phyloP scores from a whole-genome alignment of 2,113 vertebrate species.

The Calyptomena viridis region DNA sequence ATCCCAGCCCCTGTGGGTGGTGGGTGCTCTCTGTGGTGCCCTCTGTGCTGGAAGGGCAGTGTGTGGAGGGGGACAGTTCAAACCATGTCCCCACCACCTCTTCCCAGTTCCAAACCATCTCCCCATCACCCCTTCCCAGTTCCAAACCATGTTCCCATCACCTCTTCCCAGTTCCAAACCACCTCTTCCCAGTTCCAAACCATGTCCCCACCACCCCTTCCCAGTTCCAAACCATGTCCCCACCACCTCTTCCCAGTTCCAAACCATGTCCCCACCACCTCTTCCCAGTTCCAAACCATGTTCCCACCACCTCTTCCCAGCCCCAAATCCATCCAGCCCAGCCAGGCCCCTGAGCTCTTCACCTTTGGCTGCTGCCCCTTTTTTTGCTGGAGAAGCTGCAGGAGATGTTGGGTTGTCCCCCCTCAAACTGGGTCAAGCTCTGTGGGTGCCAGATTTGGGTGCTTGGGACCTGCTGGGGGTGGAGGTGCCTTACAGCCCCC shows the following conservation, averaged over 20 bases:
- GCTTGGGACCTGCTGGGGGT: background rate
- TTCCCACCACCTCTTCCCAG: background rate
- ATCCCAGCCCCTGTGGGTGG: rapidly evolving
- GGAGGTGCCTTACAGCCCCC: background rate
- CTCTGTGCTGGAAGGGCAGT: background rate
- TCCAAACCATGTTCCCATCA: background rate
- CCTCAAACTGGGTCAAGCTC: background rate
- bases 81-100: background rate
- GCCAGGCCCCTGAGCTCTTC: background rate
- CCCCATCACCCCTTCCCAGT: no score
- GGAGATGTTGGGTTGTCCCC: background rate
- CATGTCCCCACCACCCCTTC: background rate
- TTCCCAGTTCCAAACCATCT: background rate
- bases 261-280: background rate
- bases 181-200: background rate
- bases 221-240: background rate
- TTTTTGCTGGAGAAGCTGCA: background rate
- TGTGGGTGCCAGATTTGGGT: background rate
- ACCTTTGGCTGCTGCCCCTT: background rate
- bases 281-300: background rate
- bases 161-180: no score
- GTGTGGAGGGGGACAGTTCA: no score
- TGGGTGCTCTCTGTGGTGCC: background rate
- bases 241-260: background rate
- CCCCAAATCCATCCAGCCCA: background rate